Evolutionary conservation across 2,113 vertebrate species (phyloP), one percentile per base, ranked within the genome.

Genomic region (Aplodontia rufa): DNA sequence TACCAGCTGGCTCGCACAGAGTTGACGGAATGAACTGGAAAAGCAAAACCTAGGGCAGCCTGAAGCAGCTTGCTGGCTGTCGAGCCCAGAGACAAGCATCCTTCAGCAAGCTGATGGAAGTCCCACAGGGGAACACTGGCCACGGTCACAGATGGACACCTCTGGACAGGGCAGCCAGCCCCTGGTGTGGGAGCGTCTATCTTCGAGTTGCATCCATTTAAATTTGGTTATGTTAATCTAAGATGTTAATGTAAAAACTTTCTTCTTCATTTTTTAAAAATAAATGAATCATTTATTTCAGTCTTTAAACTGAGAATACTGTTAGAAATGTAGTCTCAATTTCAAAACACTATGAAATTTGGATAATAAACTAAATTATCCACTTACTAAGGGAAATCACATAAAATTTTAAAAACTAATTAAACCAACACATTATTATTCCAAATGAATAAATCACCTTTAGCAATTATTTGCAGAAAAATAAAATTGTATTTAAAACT

Each of bases 271-370:
- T 87, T 69, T 69, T 86, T 82, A 92, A 53, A 91, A 88, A 83
- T 85, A 76, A 90, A 60, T 55, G 74, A 78, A 71, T 89, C 32
- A 78, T 86, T 95, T 94, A 79, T 87, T 78, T 92, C 66, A 47
- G 80, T 42, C 64, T 97, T 93, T 76, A 79, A 92, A 69, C 32
- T 40, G 42, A 93, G 92, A 93, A 45, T 47, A 64, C 69, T 85
- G 64, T 47, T 78, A 78, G 87, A 95, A 92, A 91, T 68, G 49
- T 47, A 49, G 47, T 76, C 80, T 95, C 66, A 53, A 51, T 76
- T 96, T 93, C 82, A 84, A 95, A 97, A 95, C 87, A 81, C 55
- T 80, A 40, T 66, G 78, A 95, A 80, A 93, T 97, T 81, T 93
- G 62, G 82, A 72, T 94, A 89, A 78, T 90, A 93, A 90, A 82